Evolutionary conservation across 1,140 invertebrate species (phyloP).

Genomic region (Nautilus pompilius): DNA sequence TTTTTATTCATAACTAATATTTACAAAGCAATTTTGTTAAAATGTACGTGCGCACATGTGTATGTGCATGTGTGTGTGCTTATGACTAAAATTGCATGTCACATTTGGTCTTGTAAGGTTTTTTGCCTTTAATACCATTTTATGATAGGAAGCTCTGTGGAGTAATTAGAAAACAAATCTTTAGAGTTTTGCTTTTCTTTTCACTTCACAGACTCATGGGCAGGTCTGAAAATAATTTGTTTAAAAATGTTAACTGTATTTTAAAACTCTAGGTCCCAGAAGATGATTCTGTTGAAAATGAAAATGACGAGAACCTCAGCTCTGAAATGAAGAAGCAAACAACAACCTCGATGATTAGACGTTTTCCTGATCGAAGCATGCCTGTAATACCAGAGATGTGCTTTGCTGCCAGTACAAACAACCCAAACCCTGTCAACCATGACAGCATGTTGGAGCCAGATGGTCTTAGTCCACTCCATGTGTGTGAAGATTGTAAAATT

Average conservation of each 20-base stretch:
- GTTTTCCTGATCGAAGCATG: conserved; percentile 25
- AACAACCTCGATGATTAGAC: not conserved
- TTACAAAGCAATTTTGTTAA: no score
- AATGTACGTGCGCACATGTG: no score
- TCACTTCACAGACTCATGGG: no score
- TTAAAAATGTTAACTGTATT: not conserved
- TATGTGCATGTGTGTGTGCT: no score
- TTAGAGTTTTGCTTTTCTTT: no score
- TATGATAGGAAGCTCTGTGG: no score
- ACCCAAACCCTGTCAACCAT: conserved; percentile 30
- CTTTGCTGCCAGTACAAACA: conserved; percentile 45
- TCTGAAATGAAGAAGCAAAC: conserved; percentile 2
- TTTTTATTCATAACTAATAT: no score
- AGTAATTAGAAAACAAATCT: no score
- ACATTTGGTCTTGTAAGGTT: no score
- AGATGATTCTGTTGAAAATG: conserved; percentile 11
- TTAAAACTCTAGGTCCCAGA: no score
- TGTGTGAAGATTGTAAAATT: conserved; percentile 52
- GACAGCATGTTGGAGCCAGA: conserved; percentile 36
- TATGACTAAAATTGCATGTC: no score
- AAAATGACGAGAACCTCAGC: conserved; percentile 7
- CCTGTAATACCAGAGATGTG: conserved; percentile 50
- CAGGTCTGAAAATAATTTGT: not conserved
- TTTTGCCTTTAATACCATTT: no score
- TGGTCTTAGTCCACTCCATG: conserved; percentile 45